Evolutionary conservation across 2,797 vertebrate genomes (phyloP), one percentile per base, ranked within the genome.

Genomic region (Sitta carolinensis): DNA sequence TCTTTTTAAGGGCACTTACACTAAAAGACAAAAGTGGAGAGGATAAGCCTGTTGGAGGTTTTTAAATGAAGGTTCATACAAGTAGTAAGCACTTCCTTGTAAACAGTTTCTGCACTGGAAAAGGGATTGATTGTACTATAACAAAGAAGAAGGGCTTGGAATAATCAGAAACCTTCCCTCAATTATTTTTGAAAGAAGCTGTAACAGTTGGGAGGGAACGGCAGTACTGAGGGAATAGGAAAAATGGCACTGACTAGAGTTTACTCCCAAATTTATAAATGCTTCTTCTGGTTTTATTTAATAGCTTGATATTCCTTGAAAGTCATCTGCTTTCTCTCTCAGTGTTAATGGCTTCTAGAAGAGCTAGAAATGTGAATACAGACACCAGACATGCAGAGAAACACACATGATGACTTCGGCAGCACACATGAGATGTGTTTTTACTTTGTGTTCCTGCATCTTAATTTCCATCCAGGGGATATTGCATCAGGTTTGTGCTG

Each of bases 361-460:
- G 76, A 64, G 67, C 47, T 59, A 45, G 63, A 75, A 87, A 93
- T 18, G 13, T 66, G n/a, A 69, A 74, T 55, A 61, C 26, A 58
- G 57, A 48, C 38, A 61, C 16, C 50, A 58, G 72, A 45, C 15
- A 54, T 0, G 0, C 1, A 10, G 20, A 26, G 16, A 36, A 36
- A 40, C 30, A n/a, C 21, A 52, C 6, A 20, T 5, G 11, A 15
- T 64, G 86, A 30, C 27, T 52, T 0, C 0, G 42, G 51, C 1
- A 15, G 50, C 50, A 52, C 12, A 11, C 0, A 0, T 13, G 52
- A 75, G 11, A 68, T 25, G 10, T 20, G 16, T 7, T 73, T 84
- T 62, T 64, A 72, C 34, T 72, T 20, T 40, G 34, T 57, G 10
- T 13, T 67, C n/a, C 58, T 55, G 27, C 3, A 4, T 54, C 36